These are phyloP conservation scores for Karalla daura DNA, from an alignment of 2,797 vertebrate genomes.

Conservation along the genomic window DNA sequence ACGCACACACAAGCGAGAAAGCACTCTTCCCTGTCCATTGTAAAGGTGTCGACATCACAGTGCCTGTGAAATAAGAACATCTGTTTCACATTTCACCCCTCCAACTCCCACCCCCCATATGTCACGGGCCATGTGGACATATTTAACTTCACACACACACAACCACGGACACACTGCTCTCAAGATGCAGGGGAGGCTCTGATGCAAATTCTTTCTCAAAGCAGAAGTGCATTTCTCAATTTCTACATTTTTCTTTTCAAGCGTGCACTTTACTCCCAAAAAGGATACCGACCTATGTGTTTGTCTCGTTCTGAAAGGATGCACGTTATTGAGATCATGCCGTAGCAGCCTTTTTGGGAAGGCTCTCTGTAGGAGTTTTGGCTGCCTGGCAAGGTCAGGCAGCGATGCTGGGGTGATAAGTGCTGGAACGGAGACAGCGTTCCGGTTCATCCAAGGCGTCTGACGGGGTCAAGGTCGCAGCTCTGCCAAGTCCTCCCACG, in stretches of 20 bases:
- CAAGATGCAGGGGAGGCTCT: neutral
- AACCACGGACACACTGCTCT: slow-evolving; percentile 17
- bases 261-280: no score
- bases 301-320: no score
- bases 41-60: slow-evolving; percentile 71
- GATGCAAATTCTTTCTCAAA: slow-evolving; percentile 10
- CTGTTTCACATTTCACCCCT: slow-evolving; percentile 67
- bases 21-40: slow-evolving; percentile 11
- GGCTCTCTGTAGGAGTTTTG: neutral
- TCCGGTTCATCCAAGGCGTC: slow-evolving; percentile 6
- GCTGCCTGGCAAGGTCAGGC: no score
- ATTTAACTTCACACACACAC: slow-evolving; percentile 26
- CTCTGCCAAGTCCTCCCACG: slow-evolving; percentile 8
- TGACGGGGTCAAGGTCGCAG: neutral
- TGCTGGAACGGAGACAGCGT: neutral
- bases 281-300: no score
- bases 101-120: slow-evolving; percentile 18
- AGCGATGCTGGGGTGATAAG: slow-evolving; percentile 13
- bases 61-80: slow-evolving; percentile 60
- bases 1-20: slow-evolving; percentile 18
- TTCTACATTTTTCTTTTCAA: neutral
- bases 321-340: no score
- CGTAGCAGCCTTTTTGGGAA: slow-evolving; percentile 11
- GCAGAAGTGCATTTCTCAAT: neutral
- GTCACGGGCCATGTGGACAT: slow-evolving; percentile 53